Evolutionary conservation across 2,797 vertebrate genomes (phyloP).

Genomic region (Urocyon cinereoargenteus): DNA sequence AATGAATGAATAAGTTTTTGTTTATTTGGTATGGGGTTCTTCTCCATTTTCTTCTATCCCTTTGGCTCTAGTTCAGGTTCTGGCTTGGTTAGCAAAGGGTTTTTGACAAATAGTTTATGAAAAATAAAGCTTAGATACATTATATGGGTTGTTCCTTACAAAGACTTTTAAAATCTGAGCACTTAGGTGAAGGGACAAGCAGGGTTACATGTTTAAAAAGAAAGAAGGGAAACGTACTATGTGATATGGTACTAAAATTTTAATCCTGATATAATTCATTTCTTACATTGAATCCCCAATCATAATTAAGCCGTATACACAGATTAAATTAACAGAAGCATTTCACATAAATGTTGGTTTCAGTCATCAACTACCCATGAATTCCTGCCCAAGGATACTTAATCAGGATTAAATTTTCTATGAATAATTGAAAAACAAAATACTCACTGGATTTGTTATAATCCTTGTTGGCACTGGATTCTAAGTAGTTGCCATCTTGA

Average conservation of each 20-base stretch:
- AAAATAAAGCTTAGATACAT: constrained; percentile 75
- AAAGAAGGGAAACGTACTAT: constrained; percentile 79
- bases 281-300: constrained; percentile 89
- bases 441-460: constrained; percentile 91
- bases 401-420: constrained; percentile 93
- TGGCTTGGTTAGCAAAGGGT: constrained; percentile 74
- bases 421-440: constrained; percentile 94
- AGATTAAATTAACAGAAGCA: constrained; percentile 92
- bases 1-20: constrained; percentile 73
- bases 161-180: constrained; percentile 77
- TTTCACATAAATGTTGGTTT: constrained; percentile 91
- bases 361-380: constrained; percentile 90
- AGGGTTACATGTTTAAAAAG: constrained; percentile 81
- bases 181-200: constrained; percentile 82
- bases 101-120: constrained; percentile 60
- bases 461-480: constrained; percentile 90
- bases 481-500: constrained; percentile 90
- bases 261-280: constrained; percentile 91
- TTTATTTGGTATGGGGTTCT: constrained; percentile 58
- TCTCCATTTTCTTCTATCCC: constrained; percentile 70
- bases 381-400: constrained; percentile 92
- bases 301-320: constrained; percentile 91
- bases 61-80: constrained; percentile 77
- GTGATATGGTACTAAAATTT: constrained; percentile 87
- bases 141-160: constrained; percentile 66